A percentile compares a stretch with the other conserved stretches of the same genome.
phyloP scores from a whole-genome alignment of 2,113 vertebrate genomes.

The Sterrhoptilus dennistouni region DNA sequence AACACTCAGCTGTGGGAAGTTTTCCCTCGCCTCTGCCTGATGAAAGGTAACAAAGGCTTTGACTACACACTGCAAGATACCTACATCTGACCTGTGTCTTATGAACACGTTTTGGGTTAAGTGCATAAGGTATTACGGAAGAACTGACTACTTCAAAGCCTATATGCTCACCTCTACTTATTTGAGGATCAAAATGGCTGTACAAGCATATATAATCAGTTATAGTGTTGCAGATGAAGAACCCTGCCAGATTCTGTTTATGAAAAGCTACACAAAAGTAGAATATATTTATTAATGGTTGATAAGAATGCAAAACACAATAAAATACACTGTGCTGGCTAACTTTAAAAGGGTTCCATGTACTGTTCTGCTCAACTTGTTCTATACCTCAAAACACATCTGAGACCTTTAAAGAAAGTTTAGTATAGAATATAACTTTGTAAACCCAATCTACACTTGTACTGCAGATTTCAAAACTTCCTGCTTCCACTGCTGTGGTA shows the following conservation, averaged over 20 bases:
- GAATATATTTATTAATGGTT: background rate
- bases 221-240: background rate
- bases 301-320: background rate
- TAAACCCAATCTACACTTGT: background rate
- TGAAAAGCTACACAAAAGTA: background rate
- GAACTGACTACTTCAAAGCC: background rate
- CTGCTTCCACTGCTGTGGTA: background rate
- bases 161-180: background rate
- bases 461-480: background rate
- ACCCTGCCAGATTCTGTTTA: background rate
- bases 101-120: background rate
- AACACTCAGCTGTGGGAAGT: background rate
- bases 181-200: background rate
- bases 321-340: background rate
- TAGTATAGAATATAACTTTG: background rate
- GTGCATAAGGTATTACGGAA: background rate
- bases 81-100: background rate
- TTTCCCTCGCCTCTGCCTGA: background rate
- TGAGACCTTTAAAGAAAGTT: background rate
- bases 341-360: background rate
- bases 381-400: background rate
- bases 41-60: background rate
- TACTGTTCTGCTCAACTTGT: background rate
- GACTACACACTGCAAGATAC: background rate
- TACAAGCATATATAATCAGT: background rate